These are phyloP conservation scores for Novumbra hubbsi DNA, from an alignment of 2,797 vertebrate genomes.

Conservation along the genomic window DNA sequence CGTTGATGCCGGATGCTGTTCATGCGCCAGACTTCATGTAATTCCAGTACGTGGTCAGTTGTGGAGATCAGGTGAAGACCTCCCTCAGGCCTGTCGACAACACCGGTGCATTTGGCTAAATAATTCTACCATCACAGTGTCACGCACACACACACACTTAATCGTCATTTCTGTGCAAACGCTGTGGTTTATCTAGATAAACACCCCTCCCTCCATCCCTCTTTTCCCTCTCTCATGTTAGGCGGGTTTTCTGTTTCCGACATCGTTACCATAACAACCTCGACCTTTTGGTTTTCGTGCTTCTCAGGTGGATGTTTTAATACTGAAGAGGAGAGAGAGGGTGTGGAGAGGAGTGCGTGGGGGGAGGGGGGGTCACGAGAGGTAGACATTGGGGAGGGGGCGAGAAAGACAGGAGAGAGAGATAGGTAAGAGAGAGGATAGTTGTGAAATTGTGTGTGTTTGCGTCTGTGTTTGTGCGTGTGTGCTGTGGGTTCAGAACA, in stretches of 20 bases:
- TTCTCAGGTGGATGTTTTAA: conserved; percentile 37
- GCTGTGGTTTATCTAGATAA: not conserved
- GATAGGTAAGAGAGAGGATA: conserved; percentile 30
- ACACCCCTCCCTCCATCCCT: not conserved
- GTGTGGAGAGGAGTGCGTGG: not conserved
- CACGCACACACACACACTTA: not conserved
- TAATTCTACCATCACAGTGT: not conserved
- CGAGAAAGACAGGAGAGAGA: conserved; percentile 22
- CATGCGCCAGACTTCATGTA: too few relatives aligned
- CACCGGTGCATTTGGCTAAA: not conserved
- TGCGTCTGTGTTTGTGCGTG: not conserved
- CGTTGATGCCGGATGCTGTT: too few relatives aligned
- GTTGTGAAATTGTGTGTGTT: not conserved
- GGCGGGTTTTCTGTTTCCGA: conserved; percentile 70
- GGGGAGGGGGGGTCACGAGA: not conserved
- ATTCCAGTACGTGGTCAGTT: too few relatives aligned
- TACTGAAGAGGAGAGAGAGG: conserved; percentile 44
- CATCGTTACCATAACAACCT: conserved; percentile 84
- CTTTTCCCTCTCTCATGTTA: conserved; percentile 12
- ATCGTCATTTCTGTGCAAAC: not conserved
- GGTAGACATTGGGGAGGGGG: too few relatives aligned
- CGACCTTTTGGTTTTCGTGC: conserved; percentile 66
- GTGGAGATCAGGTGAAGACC: too few relatives aligned
- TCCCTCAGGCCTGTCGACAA: too few relatives aligned
- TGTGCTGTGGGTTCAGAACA: not conserved